phyloP scores from a whole-genome alignment of 2,113 vertebrate genomes.

The Scalopus aquaticus region DNA sequence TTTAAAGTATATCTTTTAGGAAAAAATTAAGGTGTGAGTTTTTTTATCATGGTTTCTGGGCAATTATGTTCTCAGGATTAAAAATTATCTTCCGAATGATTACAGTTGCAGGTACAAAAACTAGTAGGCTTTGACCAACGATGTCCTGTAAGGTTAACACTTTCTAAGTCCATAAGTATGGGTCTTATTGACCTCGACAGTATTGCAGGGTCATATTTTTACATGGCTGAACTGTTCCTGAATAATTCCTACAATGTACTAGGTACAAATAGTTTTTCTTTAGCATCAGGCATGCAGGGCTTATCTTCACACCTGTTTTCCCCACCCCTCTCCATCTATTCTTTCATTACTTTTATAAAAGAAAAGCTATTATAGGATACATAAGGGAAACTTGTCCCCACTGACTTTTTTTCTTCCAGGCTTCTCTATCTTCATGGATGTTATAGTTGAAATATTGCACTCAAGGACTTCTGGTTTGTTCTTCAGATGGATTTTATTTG shows the following conservation, averaged over 20 bases:
- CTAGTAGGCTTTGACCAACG: conserved; percentile 4
- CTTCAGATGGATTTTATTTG: conserved; percentile 49
- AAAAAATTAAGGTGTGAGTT: not conserved
- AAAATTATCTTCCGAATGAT: conserved; percentile 50
- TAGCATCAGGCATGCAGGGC: conserved; percentile 79
- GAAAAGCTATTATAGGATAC: conserved; percentile 77
- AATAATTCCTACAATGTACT: conserved; percentile 82
- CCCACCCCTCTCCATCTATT: conserved; percentile 31
- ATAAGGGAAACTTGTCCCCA: conserved; percentile 66
- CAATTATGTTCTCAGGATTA: not conserved
- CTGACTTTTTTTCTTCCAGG: conserved; percentile 64
- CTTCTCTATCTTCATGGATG: not conserved
- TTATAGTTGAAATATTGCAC: not conserved
- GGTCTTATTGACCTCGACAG: conserved; percentile 82
- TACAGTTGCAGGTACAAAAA: conserved; percentile 49
- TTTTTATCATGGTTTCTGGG: not conserved
- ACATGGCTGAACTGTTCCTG: conserved; percentile 83
- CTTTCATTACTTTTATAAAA: conserved; percentile 73
- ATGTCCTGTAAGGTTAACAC: conserved; percentile 59
- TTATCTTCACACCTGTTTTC: conserved; percentile 81
- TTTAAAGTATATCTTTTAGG: not conserved
- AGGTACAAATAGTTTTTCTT: conserved; percentile 85
- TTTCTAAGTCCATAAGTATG: conserved; percentile 45
- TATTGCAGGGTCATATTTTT: conserved; percentile 79
- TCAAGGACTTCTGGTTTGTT: conserved; percentile 9